These are phyloP conservation scores for Mystacides longicornis DNA, from an alignment of 2,888 invertebrate genomes.

Conservation along the genomic window DNA sequence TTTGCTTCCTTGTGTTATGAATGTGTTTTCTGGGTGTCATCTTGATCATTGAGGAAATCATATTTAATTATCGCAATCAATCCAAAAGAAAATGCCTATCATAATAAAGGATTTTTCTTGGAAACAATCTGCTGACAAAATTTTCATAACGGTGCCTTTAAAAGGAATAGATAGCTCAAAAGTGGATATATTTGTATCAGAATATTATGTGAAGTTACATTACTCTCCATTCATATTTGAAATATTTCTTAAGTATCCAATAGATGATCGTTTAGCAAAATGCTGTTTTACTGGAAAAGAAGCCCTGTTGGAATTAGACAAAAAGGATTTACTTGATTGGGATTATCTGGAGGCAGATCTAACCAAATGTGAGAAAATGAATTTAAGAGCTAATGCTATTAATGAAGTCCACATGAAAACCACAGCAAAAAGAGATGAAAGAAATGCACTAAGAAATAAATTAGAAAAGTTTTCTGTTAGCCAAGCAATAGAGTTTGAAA, in stretches of 20 bases:
- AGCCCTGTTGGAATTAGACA: conserved; percentile 60
- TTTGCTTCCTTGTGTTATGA: no score
- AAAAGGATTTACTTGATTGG: conserved; percentile 52
- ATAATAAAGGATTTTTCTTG: conserved; percentile 68
- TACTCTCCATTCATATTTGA: conserved; percentile 70
- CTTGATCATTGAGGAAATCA: no score
- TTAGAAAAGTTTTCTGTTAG: conserved; percentile 50
- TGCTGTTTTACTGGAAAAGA: conserved; percentile 56
- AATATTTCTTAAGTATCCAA: conserved; percentile 55
- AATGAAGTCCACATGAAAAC: conserved; percentile 49
- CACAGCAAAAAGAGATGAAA: conserved; percentile 48
- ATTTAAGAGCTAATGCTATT: conserved; percentile 50
- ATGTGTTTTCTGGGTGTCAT: no score
- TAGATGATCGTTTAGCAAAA: conserved; percentile 55
- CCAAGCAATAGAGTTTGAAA: conserved; percentile 45
- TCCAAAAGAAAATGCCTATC: conserved; percentile 53
- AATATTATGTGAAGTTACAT: conserved; percentile 64
- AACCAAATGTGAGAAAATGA: conserved; percentile 49
- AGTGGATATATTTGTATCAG: conserved; percentile 61
- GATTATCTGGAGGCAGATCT: conserved; percentile 48
- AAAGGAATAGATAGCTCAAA: conserved; percentile 55
- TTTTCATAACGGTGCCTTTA: conserved; percentile 60
- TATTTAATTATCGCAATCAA: not conserved
- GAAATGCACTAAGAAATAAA: conserved; percentile 43
- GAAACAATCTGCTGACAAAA: conserved; percentile 57